A percentile compares a stretch with the other conserved stretches of the same genome.
Conservation (phyloP, 2,113 vertebrate species). For the Apeltes quadracus region DNA sequence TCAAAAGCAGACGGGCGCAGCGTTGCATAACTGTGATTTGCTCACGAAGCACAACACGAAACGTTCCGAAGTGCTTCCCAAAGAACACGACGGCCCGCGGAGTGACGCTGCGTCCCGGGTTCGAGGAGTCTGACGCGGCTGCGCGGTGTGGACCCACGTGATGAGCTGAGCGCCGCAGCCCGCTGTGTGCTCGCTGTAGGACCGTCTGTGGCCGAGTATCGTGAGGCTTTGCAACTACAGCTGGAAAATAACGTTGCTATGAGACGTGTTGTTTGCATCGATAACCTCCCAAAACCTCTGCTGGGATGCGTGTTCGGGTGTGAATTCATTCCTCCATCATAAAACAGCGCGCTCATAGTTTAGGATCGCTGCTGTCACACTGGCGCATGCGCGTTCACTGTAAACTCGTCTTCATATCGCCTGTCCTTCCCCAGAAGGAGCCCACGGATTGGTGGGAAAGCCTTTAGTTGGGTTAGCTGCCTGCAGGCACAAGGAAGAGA, state of each 20-base stretch:
- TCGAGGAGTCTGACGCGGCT: not conserved
- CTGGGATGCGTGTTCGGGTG: not conserved
- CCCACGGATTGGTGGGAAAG: constrained; percentile 26
- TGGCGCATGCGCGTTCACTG: not conserved
- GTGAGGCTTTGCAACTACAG: constrained; percentile 21
- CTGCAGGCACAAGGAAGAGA: constrained; percentile 14
- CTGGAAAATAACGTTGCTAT: not conserved
- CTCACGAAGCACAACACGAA: no score
- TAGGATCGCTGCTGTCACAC: not conserved
- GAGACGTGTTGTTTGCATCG: constrained; percentile 27
- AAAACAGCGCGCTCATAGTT: not conserved
- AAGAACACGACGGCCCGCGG: no score
- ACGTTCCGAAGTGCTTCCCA: no score
- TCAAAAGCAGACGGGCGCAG: not conserved
- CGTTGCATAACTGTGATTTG: constrained; percentile 3
- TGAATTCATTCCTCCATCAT: constrained; percentile 27
- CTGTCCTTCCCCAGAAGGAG: constrained; percentile 10
- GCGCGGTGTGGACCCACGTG: constrained; percentile 8
- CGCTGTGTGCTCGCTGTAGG: constrained; percentile 36
- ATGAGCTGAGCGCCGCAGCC: constrained; percentile 33
- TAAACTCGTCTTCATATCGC: not conserved
- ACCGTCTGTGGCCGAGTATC: constrained; percentile 34
- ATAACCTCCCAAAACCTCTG: constrained; percentile 13
- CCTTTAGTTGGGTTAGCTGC: constrained; percentile 39
- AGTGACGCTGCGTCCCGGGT: no score